These are phyloP conservation scores for Macrophya alboannulata DNA, from an alignment of 2,888 invertebrate species.

Conservation along the genomic window DNA sequence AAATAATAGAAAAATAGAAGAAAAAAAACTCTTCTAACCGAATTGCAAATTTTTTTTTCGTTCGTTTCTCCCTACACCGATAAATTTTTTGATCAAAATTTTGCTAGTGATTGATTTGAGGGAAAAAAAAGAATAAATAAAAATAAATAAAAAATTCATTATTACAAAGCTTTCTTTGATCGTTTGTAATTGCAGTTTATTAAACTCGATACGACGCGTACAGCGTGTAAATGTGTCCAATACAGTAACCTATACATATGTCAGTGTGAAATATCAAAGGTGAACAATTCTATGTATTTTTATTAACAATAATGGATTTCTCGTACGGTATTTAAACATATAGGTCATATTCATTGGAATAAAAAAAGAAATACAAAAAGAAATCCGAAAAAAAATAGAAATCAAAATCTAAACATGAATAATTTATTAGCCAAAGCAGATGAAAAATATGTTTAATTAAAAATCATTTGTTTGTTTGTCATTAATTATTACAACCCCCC, in stretches of 20 bases:
- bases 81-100: neutral
- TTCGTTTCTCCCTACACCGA: neutral
- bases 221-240: neutral
- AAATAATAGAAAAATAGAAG: too few species aligned
- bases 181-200: neutral
- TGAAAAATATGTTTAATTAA: too few species aligned
- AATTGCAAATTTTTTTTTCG: neutral
- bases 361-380: neutral
- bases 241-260: neutral
- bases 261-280: neutral
- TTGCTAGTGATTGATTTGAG: too few species aligned
- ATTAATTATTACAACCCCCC: neutral
- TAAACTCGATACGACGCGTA: neutral
- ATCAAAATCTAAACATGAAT: too few species aligned
- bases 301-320: neutral
- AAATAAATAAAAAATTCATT: neutral
- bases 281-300: neutral
- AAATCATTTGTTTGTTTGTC: neutral
- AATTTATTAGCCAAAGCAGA: too few species aligned
- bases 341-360: neutral
- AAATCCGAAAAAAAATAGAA: too few species aligned
- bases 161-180: neutral
- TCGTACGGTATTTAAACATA: neutral
- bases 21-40: too few species aligned
- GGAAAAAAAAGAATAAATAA: too few species aligned